Percentiles rank a stretch among this genome's conserved stretches.
These are phyloP conservation scores for Dioctria rufipes DNA, from an alignment of 2,888 invertebrate species.

Conservation along the genomic window DNA sequence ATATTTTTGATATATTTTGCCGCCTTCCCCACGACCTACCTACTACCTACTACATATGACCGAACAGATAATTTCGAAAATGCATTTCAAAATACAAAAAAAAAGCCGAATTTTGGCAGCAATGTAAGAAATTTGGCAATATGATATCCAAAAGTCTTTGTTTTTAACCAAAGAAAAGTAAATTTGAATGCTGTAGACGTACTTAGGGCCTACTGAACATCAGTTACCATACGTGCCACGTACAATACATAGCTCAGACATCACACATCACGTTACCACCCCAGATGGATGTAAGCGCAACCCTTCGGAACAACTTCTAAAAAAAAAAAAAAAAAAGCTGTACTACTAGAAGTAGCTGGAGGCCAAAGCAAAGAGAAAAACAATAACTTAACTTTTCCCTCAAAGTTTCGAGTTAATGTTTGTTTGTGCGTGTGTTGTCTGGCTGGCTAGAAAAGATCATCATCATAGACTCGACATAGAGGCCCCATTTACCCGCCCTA, in stretches of 20 bases:
- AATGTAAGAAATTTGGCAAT: slow-evolving; percentile 11
- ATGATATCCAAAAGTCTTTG: not conserved
- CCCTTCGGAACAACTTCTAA: not conserved
- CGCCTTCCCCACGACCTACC: no score
- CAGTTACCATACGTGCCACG: no score
- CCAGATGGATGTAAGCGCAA: not conserved
- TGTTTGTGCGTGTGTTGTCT: not conserved
- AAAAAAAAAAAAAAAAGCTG: not conserved
- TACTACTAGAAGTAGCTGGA: slow-evolving; percentile 2
- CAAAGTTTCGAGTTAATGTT: not conserved
- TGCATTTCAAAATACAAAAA: no score
- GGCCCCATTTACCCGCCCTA: no score
- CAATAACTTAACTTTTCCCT: slow-evolving; percentile 19
- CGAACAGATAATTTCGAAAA: no score
- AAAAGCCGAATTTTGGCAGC: no score
- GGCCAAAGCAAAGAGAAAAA: not conserved
- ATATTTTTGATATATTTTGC: no score
- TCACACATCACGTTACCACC: slow-evolving; percentile 22
- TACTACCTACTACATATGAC: no score
- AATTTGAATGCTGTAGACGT: slow-evolving; percentile 26
- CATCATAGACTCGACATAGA: not conserved
- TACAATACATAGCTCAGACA: not conserved
- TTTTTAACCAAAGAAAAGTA: slow-evolving; percentile 33
- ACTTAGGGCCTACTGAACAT: not conserved
- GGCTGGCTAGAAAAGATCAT: not conserved